Conservation (phyloP, 2,113 vertebrate genomes). For the Hepsetus odoe region DNA sequence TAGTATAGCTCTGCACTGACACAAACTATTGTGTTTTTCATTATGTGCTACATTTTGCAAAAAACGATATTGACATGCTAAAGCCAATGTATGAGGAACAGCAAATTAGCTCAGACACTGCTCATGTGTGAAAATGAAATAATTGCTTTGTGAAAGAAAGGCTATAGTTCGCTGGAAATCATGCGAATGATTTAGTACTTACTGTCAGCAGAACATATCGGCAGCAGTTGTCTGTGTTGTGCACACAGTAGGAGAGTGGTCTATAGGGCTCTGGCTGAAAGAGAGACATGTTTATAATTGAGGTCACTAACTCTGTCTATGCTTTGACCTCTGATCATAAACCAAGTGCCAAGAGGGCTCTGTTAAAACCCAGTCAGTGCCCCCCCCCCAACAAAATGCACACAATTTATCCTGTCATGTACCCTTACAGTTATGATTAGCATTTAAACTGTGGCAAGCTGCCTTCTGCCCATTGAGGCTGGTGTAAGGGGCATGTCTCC, state of each 20-base stretch:
- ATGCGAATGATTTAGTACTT: neutral
- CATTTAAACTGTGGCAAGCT: conserved; percentile 2
- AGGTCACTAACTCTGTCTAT: conserved; percentile 39
- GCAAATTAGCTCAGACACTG: neutral
- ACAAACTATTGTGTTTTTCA: neutral
- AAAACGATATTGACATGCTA: neutral
- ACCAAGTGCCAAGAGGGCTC: conserved; percentile 7
- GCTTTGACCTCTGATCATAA: conserved; percentile 41
- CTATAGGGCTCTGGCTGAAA: conserved; percentile 6
- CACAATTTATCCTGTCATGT: conserved; percentile 4
- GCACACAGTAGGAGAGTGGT: conserved; percentile 24
- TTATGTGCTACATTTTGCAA: neutral
- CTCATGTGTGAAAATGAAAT: conserved; percentile 6
- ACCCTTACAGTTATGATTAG: conserved; percentile 1
- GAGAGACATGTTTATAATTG: conserved; percentile 41
- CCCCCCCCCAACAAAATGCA: conserved; percentile 29
- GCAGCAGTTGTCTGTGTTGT: neutral
- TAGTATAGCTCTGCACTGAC: neutral
- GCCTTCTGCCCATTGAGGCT: neutral
- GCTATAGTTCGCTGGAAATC: neutral
- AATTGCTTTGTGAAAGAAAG: neutral
- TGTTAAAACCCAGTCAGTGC: conserved; percentile 27
- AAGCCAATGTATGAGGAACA: neutral
- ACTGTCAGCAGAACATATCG: neutral
- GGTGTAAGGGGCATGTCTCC: conserved; percentile 14